Base-by-base conservation (phyloP, 2,797 vertebrate species). In the Anguilla anguilla region DNA sequence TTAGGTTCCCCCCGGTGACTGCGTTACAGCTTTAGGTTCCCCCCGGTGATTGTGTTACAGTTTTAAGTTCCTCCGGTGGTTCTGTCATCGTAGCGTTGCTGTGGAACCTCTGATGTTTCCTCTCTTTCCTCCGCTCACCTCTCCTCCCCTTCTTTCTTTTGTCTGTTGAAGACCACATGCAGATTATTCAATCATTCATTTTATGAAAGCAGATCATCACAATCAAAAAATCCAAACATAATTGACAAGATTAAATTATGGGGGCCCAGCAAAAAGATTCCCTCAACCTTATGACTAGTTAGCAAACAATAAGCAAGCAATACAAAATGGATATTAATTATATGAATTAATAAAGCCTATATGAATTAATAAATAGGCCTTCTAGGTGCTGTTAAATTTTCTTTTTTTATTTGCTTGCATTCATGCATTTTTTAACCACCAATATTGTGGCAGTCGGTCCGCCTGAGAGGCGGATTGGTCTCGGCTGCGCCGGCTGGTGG, bases 91-190 rank as follows among this genome's bases (percentile, higher is more conserved):
- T 74, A 22, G 22, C 15, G 35, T 74, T 81, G 46, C n/a, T 28
- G 35, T 51, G 81, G 0, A 39, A n/a, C 67, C 84, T 19, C 49
- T 53, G 64, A 19, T 13, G 61, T 59, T 59, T 87, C 13, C 49
- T 35, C 25, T 51, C 43, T 53, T 1, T 72, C 87, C 43, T 87
- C 39, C 83, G 43, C 49, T 31, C 83, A 10, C 35, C 49, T 67
- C 72, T 84, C 64, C 13, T 55, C 55, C 74, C 77, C 11, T 83
- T 74, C 35, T 55, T 69, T 81, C 28, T 72, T 84, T 31, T 82
- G 64, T 74, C 87, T 87, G 82, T 74, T 43, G 57, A 81, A 72
- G 53, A 57, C 15, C 64, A 31, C 11, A 15, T 59, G 53, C 39
- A 19, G 28, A 77, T 46, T 61, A 25, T 9, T 43, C 6, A 85